A percentile compares a stretch with the other conserved stretches of the same genome.
Conservation (phyloP, 2,113 vertebrate genomes). For the Amia ocellicauda region DNA sequence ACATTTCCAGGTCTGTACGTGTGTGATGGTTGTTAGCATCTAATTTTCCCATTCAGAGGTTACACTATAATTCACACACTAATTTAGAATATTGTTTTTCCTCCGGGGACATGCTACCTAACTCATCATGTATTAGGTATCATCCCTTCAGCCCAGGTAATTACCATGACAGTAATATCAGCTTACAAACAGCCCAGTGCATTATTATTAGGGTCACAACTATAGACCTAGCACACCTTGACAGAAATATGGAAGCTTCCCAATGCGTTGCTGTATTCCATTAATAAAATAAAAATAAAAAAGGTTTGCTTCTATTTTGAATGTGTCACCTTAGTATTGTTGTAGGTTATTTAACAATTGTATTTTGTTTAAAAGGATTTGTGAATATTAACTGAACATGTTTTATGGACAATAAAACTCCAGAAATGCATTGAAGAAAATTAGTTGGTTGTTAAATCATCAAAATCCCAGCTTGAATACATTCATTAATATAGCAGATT, state of each 20-base stretch:
- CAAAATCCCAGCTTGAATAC: too few relatives aligned
- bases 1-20: constrained; percentile 30
- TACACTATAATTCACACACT: constrained; percentile 33
- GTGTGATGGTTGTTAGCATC: constrained; percentile 36
- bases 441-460: too few relatives aligned
- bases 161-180: constrained; percentile 48
- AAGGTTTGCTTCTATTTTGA: too few relatives aligned
- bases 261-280: too few relatives aligned
- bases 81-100: constrained; percentile 41
- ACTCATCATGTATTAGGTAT: constrained; percentile 50
- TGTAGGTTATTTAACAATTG: too few relatives aligned
- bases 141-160: constrained; percentile 43
- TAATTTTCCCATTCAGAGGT: constrained; percentile 37
- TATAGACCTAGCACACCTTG: not conserved
- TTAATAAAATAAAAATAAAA: too few relatives aligned
- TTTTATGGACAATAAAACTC: too few relatives aligned
- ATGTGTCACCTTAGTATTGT: too few relatives aligned
- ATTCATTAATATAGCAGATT: too few relatives aligned
- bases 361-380: too few relatives aligned
- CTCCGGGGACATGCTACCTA: constrained; percentile 29
- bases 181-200: constrained; percentile 43
- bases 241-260: not conserved
- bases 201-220: constrained; percentile 23
- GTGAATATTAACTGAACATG: too few relatives aligned
- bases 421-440: too few relatives aligned